A percentile compares a stretch with the other conserved stretches of the same genome.
These are phyloP conservation scores for Caenorhabditis plicata DNA, from an alignment of 2,888 invertebrate genomes.

Conservation along the genomic window DNA sequence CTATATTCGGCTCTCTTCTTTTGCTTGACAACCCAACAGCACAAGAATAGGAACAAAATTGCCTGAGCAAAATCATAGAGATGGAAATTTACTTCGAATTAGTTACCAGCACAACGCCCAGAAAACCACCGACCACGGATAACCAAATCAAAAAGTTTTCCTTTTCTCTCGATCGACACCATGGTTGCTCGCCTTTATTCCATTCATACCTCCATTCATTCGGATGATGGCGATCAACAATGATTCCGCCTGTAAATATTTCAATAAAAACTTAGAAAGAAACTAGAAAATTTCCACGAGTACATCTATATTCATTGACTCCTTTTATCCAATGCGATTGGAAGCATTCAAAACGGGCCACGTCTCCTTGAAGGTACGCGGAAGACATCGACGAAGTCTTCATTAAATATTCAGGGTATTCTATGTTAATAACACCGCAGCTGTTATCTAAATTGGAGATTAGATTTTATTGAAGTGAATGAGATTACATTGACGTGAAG, in stretches of 20 bases:
- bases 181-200: constrained; percentile 63
- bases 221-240: constrained; percentile 55
- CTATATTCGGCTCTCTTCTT: constrained; percentile 25
- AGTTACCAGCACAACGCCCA: constrained; percentile 41
- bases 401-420: constrained; percentile 58
- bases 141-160: constrained; percentile 64
- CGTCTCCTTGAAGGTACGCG: constrained; percentile 50
- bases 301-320: constrained; percentile 49
- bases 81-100: too few relatives aligned
- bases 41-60: constrained; percentile 34
- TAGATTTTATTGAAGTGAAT: too few relatives aligned
- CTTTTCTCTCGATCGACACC: constrained; percentile 63
- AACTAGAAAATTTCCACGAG: too few relatives aligned
- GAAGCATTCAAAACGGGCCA: constrained; percentile 54
- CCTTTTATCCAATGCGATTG: constrained; percentile 57
- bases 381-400: constrained; percentile 50
- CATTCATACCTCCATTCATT: constrained; percentile 59
- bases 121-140: constrained; percentile 50
- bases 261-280: background rate
- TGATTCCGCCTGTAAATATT: constrained; percentile 39
- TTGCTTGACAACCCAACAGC: constrained; percentile 50
- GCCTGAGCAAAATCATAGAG: too few relatives aligned
- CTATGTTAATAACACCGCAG: constrained; percentile 64
- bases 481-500: constrained; percentile 56
- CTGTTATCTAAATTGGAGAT: constrained; percentile 54